Evolutionary conservation across 2,797 vertebrate genomes (phyloP), one percentile per base, ranked within the genome.

Genomic region (Epinephelus malabaricus): DNA sequence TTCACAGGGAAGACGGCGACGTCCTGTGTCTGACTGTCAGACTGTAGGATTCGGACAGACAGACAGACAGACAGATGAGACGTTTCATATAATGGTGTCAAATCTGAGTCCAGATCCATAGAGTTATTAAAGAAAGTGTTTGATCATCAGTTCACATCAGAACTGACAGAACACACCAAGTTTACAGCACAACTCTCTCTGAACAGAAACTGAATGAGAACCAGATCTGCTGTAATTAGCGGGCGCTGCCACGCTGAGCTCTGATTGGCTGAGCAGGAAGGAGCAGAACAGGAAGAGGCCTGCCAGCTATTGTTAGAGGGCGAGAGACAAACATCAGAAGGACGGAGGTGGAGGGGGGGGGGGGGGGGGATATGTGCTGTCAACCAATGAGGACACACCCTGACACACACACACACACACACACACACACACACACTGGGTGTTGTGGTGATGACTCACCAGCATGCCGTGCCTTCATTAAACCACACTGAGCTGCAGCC

Each of bases 241-340:
- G 65, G 77, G 78, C 3, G 69, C 65, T 8, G 64, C 56, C 84
- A 78, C 0, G 12, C 78, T 54, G 6, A 21, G 19, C 34, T 4
- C 73, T 73, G 55, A 85, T 85, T 87, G 78, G 75, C 54, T 25
- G 47, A 75, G 38, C 71, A 71, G 84, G 70, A 74, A 76, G 25
- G 9, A 61, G 54, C 19, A 10, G 19, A 43, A 59, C 79, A 84
- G 83, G 79, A 84, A 88, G 78, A 15, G 15, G 67, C 49, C 71
- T 84, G 68, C 63, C 76, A 54, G 62, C 78, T 76, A 78, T 85
- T 88, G 88, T 90, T 87, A 62, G 71, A 60, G 73, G 15, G 73
- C 0, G 19, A 69, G 43, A 65, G 61, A 64, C 55, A 65, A 19
- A 78, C 46, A 75, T 25, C 21, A 27, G 55, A 69, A 64, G 30